Evolutionary conservation across 1,140 invertebrate genomes (phyloP).

Genomic region (Mamestra configurata): DNA sequence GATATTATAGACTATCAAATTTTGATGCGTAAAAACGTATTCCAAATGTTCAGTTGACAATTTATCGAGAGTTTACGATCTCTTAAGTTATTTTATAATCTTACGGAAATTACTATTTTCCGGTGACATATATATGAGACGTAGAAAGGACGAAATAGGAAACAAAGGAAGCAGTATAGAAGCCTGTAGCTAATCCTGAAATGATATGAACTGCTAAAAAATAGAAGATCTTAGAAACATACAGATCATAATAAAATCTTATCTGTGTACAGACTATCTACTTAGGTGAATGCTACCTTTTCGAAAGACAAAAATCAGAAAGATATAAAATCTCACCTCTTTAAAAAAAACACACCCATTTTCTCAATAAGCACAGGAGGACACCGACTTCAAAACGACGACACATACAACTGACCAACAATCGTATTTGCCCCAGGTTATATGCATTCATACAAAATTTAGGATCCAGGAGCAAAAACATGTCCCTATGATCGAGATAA

Average conservation of each 20-base stretch:
- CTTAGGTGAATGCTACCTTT: neutral
- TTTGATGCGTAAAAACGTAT: too few species aligned
- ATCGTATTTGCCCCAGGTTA: constrained; percentile 67
- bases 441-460: constrained; percentile 72
- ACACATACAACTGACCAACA: constrained; percentile 68
- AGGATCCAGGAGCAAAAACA: constrained; percentile 62
- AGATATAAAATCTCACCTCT: constrained; percentile 62
- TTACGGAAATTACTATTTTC: too few species aligned
- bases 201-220: neutral
- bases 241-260: neutral
- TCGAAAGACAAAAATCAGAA: neutral
- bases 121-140: too few species aligned
- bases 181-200: neutral
- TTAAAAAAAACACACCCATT: constrained; percentile 75
- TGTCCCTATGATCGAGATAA: constrained; percentile 48
- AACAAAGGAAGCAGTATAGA: neutral
- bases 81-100: too few species aligned
- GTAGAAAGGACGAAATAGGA: neutral
- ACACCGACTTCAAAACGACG: constrained; percentile 55
- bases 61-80: too few species aligned
- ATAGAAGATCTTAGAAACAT: neutral
- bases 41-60: too few species aligned
- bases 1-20: too few species aligned
- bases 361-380: constrained; percentile 47
- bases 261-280: too few species aligned